Percentiles rank a stretch among this genome's conserved stretches.
phyloP scores from a whole-genome alignment of 2,113 vertebrate genomes.

The Columbina picui region DNA sequence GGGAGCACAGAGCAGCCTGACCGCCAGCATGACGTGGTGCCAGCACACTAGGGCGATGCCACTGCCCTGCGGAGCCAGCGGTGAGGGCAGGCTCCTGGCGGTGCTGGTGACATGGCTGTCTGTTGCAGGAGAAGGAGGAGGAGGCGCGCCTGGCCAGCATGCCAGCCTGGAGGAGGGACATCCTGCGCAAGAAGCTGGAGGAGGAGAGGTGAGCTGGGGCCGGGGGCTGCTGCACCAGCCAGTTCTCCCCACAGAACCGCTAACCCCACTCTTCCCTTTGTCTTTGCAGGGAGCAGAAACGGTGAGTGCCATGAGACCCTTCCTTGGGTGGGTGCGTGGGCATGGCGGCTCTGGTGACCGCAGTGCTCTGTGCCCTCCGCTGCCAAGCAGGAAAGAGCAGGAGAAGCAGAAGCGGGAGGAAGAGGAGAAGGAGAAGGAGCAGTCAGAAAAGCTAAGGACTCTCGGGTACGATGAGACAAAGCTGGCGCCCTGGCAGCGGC shows the following conservation, averaged over 20 bases:
- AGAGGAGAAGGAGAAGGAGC: slow-evolving; percentile 86
- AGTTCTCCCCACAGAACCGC: neutral
- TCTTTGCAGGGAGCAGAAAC: slow-evolving; percentile 88
- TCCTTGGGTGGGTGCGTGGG: neutral
- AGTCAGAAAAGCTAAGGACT: slow-evolving; percentile 91
- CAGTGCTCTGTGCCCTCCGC: neutral
- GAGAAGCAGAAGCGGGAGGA: slow-evolving; percentile 84
- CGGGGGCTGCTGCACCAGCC: rapidly evolving
- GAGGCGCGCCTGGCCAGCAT: slow-evolving; percentile 86
- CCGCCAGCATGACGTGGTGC: neutral
- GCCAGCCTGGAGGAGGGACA: slow-evolving; percentile 96
- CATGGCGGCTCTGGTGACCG: neutral
- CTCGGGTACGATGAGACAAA: slow-evolving; percentile 96
- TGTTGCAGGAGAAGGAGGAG: slow-evolving; percentile 88
- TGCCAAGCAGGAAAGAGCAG: slow-evolving; percentile 84
- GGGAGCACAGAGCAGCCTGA: neutral
- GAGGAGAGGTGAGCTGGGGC: slow-evolving; percentile 88
- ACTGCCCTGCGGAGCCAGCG: neutral
- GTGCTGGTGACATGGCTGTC: neutral
- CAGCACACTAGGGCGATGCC: rapidly evolving
- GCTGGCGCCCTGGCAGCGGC: slow-evolving; percentile 95
- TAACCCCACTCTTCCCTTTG: slow-evolving; percentile 3
- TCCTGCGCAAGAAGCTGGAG: slow-evolving; percentile 95
- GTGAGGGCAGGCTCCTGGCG: neutral
- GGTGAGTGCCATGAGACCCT: slow-evolving; percentile 80